phyloP scores from a whole-genome alignment of 2,113 vertebrate species.

The Spea multiplicata region DNA sequence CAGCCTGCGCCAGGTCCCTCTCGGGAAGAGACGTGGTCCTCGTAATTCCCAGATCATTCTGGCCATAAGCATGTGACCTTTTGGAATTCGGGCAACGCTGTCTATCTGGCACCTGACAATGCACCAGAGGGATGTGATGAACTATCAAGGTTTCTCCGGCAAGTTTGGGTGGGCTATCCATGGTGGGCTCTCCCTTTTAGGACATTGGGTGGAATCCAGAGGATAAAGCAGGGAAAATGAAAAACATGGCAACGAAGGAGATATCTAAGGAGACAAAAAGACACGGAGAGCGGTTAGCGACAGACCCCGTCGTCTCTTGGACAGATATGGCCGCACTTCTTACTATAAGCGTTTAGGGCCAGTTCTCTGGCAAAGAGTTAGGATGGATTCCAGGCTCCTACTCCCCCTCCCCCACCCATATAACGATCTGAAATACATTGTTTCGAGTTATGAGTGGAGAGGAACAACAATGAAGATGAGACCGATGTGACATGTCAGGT shows the following conservation, averaged over 20 bases:
- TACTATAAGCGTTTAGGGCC: too few species aligned
- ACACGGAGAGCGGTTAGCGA: not conserved
- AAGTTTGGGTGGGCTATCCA: slow-evolving; percentile 91
- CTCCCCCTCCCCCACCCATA: too few species aligned
- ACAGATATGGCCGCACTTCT: too few species aligned
- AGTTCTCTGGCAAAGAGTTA: too few species aligned
- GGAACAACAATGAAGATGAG: too few species aligned
- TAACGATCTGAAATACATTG: too few species aligned
- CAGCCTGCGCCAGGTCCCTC: slow-evolving; percentile 80
- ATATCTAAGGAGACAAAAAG: slow-evolving; percentile 60
- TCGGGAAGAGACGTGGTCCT: slow-evolving; percentile 78
- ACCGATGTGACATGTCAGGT: too few species aligned
- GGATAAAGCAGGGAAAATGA: slow-evolving; percentile 43
- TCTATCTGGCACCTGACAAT: slow-evolving; percentile 87
- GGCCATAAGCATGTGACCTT: slow-evolving; percentile 80
- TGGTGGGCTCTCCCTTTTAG: slow-evolving; percentile 64
- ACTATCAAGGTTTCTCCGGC: slow-evolving; percentile 94
- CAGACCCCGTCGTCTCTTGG: too few species aligned
- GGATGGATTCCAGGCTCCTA: too few species aligned
- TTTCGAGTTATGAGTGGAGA: too few species aligned
- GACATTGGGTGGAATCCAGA: slow-evolving; percentile 54
- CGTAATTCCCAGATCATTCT: slow-evolving; percentile 76
- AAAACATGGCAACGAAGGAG: slow-evolving; percentile 60
- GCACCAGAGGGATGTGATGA: slow-evolving; percentile 95
- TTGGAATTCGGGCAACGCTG: slow-evolving; percentile 72